Evolutionary conservation across 92 coral and sea anemone genomes (phyloP), one percentile per base, ranked within the genome.

Genomic region (Galaxea fascicularis): DNA sequence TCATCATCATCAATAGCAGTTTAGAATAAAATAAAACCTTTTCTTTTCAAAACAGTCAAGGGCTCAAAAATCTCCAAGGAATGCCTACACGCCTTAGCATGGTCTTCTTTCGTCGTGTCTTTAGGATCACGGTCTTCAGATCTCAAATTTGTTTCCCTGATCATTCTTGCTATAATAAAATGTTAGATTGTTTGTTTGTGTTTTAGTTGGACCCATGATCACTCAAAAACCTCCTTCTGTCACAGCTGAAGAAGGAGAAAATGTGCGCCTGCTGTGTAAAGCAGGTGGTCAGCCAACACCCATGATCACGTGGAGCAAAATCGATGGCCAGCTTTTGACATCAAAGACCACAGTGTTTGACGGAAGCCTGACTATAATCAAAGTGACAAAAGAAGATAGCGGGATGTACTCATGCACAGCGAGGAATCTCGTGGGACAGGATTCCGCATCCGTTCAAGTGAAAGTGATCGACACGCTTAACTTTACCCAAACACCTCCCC

Each of bases 241-340:
- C 25, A 73, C 73, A 24, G 82, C 30, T 62, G 92, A 89, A 65
- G 92, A 78, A 58, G 84, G 84, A 75, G 47, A 65, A 44, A 84
- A 78, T 30, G 82, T 60, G 44, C 60, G 26, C 57, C 59, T 77
- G 41, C 16, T 59, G 26, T 77, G 82, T 59, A 52, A 60, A 77
- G 82, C 72, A 26, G 27, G 59, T 44, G 82, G 82, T 63, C 82
- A 60, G 71, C 82, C 82, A 26, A 44, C 58, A 25, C 82, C 82
- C 39, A 77, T 25, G 10, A 15, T 77, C 41, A 41, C 70, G 57
- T 77, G 69, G 69, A 16, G 24, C 7, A 73, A 73, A 27, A 24
- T 24, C 44, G 17, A 15, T 2, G 14, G 46, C 49, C 47, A 69
- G 4, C 10, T 73, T 9, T 53, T 82, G 13, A 39, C 39, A 41